Evolutionary conservation across 2,797 vertebrate species (phyloP), one percentile per base, ranked within the genome.

Genomic region (Anabacerthia variegaticeps): DNA sequence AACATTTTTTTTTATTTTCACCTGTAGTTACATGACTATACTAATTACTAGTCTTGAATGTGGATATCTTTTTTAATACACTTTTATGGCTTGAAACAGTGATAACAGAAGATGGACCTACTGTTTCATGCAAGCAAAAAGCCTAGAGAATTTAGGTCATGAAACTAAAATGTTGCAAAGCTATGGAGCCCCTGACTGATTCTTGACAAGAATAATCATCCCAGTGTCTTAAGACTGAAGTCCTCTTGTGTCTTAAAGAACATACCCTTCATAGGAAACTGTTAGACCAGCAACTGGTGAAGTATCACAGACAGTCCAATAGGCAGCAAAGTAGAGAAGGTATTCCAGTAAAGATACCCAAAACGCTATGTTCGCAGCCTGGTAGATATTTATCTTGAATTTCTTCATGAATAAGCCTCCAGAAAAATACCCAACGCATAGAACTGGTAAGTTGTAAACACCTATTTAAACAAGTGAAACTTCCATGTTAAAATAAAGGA

Each of bases 361-460:
- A 93, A 97, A 97, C 7, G 87, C 97, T 68, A 97, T 88, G 54
- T 87, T 94, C 0, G 95, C 97, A 85, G 97, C 96, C 85, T 93
- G 93, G 69, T 93, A 95, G 37, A 59, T 91, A 77, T 89, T 96
- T 77, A 96, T 96, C 90, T 97, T 97, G 86, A 97, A 97, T 65
- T 95, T 98, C 91, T 97, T 98, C 97, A 98, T 98, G 75, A 97
- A 85, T 17, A 97, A 95, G 61, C 97, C 97, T 44, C 97, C 97
- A 86, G 97, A 85, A 85, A 98, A 97, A 92, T 97, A 98, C 34
- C 97, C 97, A 71, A 96, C 5, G 43, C 95, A 97, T 82, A 98
- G 85, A 68, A 98, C 28, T 9, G 97, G 97, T 39, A 98, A 85
- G 88, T 95, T 97, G 95, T 97, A 98, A 88, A 98, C 83, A 84